A percentile compares a stretch with the other conserved stretches of the same genome.
phyloP scores from a whole-genome alignment of 2,888 invertebrate genomes.

The Agrochola circellaris region DNA sequence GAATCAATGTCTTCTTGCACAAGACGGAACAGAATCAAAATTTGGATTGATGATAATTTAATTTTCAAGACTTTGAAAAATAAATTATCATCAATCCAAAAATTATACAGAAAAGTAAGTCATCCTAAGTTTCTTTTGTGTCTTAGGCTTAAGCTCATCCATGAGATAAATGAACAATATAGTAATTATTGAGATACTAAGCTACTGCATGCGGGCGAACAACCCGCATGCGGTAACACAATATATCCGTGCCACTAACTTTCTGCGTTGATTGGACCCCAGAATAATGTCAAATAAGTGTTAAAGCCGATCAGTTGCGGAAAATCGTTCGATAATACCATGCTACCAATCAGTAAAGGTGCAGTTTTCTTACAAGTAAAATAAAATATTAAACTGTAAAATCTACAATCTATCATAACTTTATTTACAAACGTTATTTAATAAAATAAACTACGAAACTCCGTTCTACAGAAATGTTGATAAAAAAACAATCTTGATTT shows the following conservation, averaged over 20 bases:
- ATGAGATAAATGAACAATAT: background rate
- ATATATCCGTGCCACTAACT: background rate
- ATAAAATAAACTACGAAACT: slow-evolving; percentile 1
- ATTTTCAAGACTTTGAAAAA: too few species aligned
- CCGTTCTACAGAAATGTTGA: background rate
- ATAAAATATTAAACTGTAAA: slow-evolving; percentile 11
- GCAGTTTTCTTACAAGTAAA: slow-evolving; percentile 47
- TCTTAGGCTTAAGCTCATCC: background rate
- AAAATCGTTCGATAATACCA: background rate
- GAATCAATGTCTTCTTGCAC: too few species aligned
- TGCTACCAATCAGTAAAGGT: background rate
- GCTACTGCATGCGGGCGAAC: too few species aligned
- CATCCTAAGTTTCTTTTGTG: background rate
- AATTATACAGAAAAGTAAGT: background rate
- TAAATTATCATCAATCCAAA: too few species aligned
- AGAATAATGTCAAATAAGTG: background rate
- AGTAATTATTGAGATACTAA: background rate
- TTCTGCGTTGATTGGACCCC: background rate
- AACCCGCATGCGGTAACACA: background rate
- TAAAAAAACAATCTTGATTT: background rate
- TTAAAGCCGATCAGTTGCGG: too few species aligned
- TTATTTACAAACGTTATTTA: slow-evolving; percentile 56
- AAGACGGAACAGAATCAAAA: background rate
- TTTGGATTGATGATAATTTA: background rate
- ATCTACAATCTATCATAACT: slow-evolving; percentile 24